These are phyloP conservation scores for Sphinx pinastri DNA, from an alignment of 2,888 invertebrate genomes.

Conservation along the genomic window DNA sequence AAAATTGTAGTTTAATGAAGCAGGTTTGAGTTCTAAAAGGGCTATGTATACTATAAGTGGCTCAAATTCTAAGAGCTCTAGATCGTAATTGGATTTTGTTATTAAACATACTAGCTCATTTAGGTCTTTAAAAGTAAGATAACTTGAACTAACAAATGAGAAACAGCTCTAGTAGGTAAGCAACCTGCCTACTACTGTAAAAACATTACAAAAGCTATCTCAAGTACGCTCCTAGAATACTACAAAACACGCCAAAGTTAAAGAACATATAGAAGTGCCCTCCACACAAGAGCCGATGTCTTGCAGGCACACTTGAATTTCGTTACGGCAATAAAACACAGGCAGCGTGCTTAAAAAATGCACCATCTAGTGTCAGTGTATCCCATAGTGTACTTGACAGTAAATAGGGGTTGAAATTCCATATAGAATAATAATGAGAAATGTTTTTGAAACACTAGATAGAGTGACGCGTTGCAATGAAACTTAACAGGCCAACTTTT, in stretches of 20 bases:
- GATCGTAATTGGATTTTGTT: too few relatives aligned
- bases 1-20: too few relatives aligned
- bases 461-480: too few relatives aligned
- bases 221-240: background rate
- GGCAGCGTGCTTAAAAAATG: conserved; percentile 24
- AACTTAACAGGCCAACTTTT: too few relatives aligned
- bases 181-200: too few relatives aligned
- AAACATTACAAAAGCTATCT: background rate
- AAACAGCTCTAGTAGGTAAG: too few relatives aligned
- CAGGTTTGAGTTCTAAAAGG: too few relatives aligned
- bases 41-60: too few relatives aligned
- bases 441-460: background rate
- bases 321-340: conserved; percentile 62
- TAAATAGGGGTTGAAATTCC: background rate
- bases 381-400: conserved; percentile 10
- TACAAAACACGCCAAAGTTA: conserved; percentile 35
- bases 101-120: too few relatives aligned
- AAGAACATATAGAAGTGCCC: conserved; percentile 44
- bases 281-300: conserved; percentile 47
- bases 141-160: too few relatives aligned
- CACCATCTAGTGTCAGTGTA: conserved; percentile 14
- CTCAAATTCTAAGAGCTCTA: background rate
- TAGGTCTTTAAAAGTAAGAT: too few relatives aligned
- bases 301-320: conserved; percentile 56
- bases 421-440: background rate